Conservation (phyloP, 2,888 invertebrate species). For the Harpalus rufipes region DNA sequence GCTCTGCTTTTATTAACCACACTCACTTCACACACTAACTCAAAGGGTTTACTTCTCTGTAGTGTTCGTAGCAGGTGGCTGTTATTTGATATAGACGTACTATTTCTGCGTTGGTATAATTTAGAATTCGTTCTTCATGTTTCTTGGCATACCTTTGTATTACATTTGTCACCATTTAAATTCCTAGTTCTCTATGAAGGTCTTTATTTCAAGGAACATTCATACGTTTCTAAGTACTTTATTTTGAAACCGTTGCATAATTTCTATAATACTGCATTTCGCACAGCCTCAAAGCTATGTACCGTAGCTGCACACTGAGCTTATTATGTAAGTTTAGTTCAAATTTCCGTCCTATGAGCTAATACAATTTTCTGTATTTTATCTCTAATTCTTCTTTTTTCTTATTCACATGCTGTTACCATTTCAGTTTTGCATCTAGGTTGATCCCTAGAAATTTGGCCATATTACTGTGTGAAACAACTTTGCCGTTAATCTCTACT, state of each 20-base stretch:
- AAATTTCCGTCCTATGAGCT: conserved; percentile 66
- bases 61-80: background rate
- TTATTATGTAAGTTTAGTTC: conserved; percentile 61
- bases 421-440: conserved; percentile 67
- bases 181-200: background rate
- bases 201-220: background rate
- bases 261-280: too few relatives aligned
- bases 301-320: background rate
- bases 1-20: too few relatives aligned
- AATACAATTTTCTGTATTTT: conserved; percentile 66
- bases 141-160: background rate
- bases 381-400: conserved; percentile 68
- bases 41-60: background rate
- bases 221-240: background rate
- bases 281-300: background rate
- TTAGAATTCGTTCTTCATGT: background rate
- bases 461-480: conserved; percentile 63
- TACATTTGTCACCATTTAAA: background rate
- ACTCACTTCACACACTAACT: too few relatives aligned
- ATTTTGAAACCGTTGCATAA: too few relatives aligned
- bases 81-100: background rate
- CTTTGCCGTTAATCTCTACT: conserved; percentile 2
- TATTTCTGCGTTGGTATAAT: background rate
- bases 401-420: conserved; percentile 68
- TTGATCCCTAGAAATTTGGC: conserved; percentile 65